A percentile compares a stretch with the other conserved stretches of the same genome.
Evolutionary conservation across 2,113 vertebrate species (phyloP).

Genomic region (Trematocara nigrifrons): DNA sequence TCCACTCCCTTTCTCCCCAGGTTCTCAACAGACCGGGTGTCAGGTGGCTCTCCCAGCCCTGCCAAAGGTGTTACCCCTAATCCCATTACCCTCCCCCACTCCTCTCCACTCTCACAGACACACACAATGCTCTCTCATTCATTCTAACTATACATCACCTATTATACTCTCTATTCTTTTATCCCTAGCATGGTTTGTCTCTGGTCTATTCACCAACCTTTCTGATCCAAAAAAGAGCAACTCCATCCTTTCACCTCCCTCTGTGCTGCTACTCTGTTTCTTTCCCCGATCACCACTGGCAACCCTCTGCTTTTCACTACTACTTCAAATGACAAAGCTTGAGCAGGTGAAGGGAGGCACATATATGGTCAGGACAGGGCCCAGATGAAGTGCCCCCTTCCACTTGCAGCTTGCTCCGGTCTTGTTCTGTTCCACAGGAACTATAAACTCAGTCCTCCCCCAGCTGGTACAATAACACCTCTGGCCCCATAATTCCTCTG

Average conservation of each 20-base stretch:
- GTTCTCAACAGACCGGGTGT: conserved; percentile 91
- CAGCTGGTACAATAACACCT: conserved; percentile 41
- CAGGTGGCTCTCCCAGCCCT: conserved; percentile 92
- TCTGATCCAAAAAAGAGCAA: conserved; percentile 51
- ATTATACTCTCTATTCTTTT: conserved; percentile 49
- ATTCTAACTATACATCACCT: conserved; percentile 48
- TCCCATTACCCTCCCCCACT: conserved; percentile 85
- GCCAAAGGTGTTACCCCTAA: conserved; percentile 94
- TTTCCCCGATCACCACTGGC: conserved; percentile 22
- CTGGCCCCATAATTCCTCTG: conserved; percentile 51
- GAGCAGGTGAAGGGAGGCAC: conserved; percentile 25
- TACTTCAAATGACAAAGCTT: not conserved
- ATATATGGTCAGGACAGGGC: conserved; percentile 4
- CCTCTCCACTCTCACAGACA: conserved; percentile 26
- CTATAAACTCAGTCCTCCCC: conserved; percentile 17
- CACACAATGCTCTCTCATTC: conserved; percentile 34
- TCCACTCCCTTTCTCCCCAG: conserved; percentile 44
- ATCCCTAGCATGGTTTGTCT: conserved; percentile 42
- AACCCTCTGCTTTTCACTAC: conserved; percentile 21
- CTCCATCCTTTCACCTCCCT: conserved; percentile 40
- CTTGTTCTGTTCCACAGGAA: conserved; percentile 13
- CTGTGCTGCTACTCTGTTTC: not conserved
- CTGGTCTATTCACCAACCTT: conserved; percentile 28
- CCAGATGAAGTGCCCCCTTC: conserved; percentile 26
- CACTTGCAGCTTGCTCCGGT: not conserved